Percentiles rank a stretch among this genome's conserved stretches.
These are phyloP conservation scores for Rachycentron canadum DNA, from an alignment of 2,797 vertebrate genomes.

Conservation along the genomic window DNA sequence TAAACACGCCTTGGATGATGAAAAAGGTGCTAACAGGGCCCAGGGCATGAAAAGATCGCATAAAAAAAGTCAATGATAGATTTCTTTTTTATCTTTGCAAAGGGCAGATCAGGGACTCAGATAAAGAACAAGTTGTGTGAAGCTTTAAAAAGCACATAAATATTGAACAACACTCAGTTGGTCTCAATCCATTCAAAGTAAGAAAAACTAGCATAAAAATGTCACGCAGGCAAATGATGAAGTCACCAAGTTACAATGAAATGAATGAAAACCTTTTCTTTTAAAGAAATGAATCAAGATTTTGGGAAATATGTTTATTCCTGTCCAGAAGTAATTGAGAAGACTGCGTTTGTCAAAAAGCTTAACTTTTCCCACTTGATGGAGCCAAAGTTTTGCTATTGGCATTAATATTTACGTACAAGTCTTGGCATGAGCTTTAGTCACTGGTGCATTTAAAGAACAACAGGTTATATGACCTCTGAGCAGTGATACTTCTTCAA, in stretches of 20 bases:
- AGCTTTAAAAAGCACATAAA: neutral
- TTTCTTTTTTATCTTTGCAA: conserved; percentile 21
- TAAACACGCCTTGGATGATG: conserved; percentile 81
- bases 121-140: neutral
- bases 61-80: conserved; percentile 29
- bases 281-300: neutral
- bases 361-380: too few species aligned
- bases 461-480: too few species aligned
- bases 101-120: conserved; percentile 11
- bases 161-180: conserved; percentile 5
- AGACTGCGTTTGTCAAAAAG: too few species aligned
- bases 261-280: too few species aligned
- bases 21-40: conserved; percentile 76
- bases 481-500: too few species aligned
- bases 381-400: neutral
- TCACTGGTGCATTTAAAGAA: too few species aligned
- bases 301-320: neutral
- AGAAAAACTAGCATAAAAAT: conserved; percentile 2
- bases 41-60: conserved; percentile 42
- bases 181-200: neutral
- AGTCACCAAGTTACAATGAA: too few species aligned
- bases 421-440: too few species aligned
- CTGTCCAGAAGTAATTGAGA: too few species aligned
- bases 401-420: too few species aligned
- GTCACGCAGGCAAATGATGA: neutral